Evolutionary conservation across 2,113 vertebrate genomes (phyloP), one percentile per base, ranked within the genome.

Genomic region (Elachura formosa): DNA sequence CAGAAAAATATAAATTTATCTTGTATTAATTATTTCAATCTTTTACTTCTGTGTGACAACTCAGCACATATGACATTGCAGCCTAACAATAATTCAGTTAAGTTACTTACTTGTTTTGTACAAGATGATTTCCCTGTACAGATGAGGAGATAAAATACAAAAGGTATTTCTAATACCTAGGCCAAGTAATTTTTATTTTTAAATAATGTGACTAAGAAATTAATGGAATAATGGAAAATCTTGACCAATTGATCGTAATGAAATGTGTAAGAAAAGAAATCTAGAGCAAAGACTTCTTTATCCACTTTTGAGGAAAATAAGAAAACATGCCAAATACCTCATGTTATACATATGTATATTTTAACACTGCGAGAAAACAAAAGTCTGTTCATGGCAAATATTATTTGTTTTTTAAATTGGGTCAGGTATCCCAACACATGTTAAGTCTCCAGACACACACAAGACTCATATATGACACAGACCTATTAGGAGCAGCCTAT

Each of bases 71-170:
- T 12, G 24, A 68, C n/a, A 56, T 8, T 73, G 13, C 11, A 73
- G 34, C 34, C 38, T 62, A 89, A 85, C 9, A 58, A 36, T 24
- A 76, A 64, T 73, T 54, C 62, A 52, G 28, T 55, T 67, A 63
- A 45, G 26, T 73, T 84, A 82, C 10, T 67, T 25, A 38, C 17
- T 31, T 19, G 14, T 61, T 85, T 89, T 61, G 22, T 40, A 49
- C 19, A 69, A 0, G 0, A 40, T 14, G 6, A 33, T 58, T 84
- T 79, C 34, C 21, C 12, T 69, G 43, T 25, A 66, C 3, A 76
- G 38, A 14, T 79, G 5, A 81, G 14, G 28, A 76, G 14, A 69
- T n/a, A 71, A 91, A 92, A 61, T 5, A 21, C 4, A 31, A 56
- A n/a, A 18, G 25, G 5, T 11, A n/a, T 43, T 79, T 73, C 33